phyloP scores from a whole-genome alignment of 2,797 vertebrate genomes.

The Paguma larvata region DNA sequence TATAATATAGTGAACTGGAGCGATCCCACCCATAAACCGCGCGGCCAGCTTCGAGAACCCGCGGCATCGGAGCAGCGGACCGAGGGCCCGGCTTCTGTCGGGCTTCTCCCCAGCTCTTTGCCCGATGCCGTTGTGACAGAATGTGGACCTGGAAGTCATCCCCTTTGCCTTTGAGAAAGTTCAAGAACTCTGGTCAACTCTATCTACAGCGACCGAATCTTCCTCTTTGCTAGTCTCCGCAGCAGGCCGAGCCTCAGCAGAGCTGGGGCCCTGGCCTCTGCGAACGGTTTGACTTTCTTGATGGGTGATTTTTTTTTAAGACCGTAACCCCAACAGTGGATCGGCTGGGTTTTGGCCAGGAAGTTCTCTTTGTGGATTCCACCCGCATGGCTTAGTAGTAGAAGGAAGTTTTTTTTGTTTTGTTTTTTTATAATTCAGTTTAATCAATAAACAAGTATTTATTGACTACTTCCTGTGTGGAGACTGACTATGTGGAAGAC shows the following conservation, averaged over 20 bases:
- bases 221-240: conserved; percentile 59
- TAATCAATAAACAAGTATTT: conserved; percentile 86
- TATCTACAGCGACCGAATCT: neutral
- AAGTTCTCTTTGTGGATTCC: conserved; percentile 81
- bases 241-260: conserved; percentile 67
- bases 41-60: conserved; percentile 57
- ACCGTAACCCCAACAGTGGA: conserved; percentile 49
- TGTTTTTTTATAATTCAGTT: conserved; percentile 81
- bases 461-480: conserved; percentile 82
- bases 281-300: conserved; percentile 63
- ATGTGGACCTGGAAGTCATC: conserved; percentile 52
- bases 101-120: conserved; percentile 67
- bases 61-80: conserved; percentile 44
- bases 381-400: conserved; percentile 84
- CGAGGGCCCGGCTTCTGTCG: neutral
- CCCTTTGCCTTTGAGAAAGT: conserved; percentile 77
- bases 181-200: conserved; percentile 73
- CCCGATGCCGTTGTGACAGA: conserved; percentile 69
- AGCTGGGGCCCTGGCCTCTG: conserved; percentile 67
- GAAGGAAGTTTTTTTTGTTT: conserved; percentile 67
- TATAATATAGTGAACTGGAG: conserved; percentile 77
- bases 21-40: conserved; percentile 35
- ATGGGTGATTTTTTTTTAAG: conserved; percentile 67
- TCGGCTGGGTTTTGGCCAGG: conserved; percentile 77
- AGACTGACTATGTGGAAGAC: conserved; percentile 69